phyloP scores from a whole-genome alignment of 2,888 invertebrate genomes.

The Therioaphis trifolii region DNA sequence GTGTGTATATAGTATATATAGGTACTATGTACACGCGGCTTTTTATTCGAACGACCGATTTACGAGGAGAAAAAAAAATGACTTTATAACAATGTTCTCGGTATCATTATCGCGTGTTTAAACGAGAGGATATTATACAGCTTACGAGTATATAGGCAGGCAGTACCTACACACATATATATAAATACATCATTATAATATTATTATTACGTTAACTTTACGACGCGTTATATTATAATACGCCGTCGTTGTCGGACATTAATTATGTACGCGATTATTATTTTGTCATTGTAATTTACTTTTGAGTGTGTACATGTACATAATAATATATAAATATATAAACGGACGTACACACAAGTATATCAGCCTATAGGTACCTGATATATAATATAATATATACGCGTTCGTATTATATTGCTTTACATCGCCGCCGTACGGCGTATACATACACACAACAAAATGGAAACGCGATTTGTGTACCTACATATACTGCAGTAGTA shows the following conservation, averaged over 20 bases:
- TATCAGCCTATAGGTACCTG: background rate
- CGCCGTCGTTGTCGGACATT: background rate
- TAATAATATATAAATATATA: background rate
- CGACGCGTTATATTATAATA: background rate
- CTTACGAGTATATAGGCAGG: background rate
- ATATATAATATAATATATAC: no score
- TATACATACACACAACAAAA: slow-evolving; percentile 27
- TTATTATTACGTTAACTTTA: slow-evolving; percentile 15
- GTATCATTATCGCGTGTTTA: background rate
- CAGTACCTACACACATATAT: background rate
- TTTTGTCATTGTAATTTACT: slow-evolving; percentile 26
- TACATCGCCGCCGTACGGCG: background rate
- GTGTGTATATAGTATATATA: no score
- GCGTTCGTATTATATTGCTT: background rate
- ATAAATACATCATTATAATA: background rate
- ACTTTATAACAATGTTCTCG: slow-evolving; percentile 7
- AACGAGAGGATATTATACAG: slow-evolving; percentile 11
- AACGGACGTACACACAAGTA: no score
- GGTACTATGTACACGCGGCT: background rate
- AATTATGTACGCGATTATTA: slow-evolving; percentile 30
- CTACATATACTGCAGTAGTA: background rate
- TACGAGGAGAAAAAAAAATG: slow-evolving; percentile 30
- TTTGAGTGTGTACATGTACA: background rate
- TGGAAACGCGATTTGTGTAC: slow-evolving; percentile 24
- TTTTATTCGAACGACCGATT: slow-evolving; percentile 11